Evolutionary conservation across 2,888 invertebrate genomes (phyloP).

Genomic region (Fragum fragum): DNA sequence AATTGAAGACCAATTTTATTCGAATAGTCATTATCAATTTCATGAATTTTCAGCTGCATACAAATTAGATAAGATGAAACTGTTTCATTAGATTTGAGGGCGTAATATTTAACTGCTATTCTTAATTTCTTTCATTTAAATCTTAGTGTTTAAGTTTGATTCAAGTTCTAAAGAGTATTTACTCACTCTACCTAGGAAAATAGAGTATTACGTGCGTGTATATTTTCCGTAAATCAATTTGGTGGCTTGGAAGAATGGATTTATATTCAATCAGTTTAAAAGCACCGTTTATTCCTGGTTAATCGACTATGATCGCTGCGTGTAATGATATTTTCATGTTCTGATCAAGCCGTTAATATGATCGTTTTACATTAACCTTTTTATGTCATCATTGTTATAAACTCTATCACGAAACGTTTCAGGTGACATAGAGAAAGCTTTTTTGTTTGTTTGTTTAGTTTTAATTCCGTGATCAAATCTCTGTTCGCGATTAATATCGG

Average conservation of each 20-base stretch:
- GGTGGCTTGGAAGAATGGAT: neutral
- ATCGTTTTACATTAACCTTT: neutral
- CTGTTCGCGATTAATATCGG: too few relatives aligned
- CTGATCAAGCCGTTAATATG: neutral
- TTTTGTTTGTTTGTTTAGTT: neutral
- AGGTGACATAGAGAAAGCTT: neutral
- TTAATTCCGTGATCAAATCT: too few relatives aligned
- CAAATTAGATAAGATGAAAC: too few relatives aligned
- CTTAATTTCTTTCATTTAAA: too few relatives aligned
- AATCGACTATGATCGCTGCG: neutral
- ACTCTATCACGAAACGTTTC: neutral
- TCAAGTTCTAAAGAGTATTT: too few relatives aligned
- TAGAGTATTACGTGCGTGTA: neutral
- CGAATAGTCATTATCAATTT: too few relatives aligned
- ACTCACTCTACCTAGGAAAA: too few relatives aligned
- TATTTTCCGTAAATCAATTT: neutral
- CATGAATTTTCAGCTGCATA: too few relatives aligned
- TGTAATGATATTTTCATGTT: conserved; percentile 3
- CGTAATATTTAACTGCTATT: too few relatives aligned
- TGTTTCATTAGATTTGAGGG: too few relatives aligned
- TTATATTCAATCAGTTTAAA: neutral
- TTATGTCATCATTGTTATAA: neutral
- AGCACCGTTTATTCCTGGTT: neutral
- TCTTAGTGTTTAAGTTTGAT: too few relatives aligned
- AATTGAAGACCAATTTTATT: too few relatives aligned